Conservation (phyloP, 2,888 invertebrate species). For the Stenodema calcarata region DNA sequence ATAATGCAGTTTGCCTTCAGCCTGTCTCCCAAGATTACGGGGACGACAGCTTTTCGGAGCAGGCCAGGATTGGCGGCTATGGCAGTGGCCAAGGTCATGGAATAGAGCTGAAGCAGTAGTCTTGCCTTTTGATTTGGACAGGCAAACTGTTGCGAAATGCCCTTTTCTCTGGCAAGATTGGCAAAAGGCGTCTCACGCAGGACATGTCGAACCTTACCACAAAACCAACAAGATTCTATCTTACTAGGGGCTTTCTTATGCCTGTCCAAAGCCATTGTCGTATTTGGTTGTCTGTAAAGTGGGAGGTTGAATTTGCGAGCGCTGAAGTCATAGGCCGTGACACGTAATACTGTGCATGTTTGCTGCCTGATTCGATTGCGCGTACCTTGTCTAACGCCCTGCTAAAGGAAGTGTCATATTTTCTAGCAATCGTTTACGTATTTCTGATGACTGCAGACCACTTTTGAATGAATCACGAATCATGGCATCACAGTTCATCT, state of each 20-base stretch:
- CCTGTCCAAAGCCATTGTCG: too few relatives aligned
- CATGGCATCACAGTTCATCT: neutral
- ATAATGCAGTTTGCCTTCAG: too few relatives aligned
- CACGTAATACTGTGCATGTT: neutral
- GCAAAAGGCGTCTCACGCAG: neutral
- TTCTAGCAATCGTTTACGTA: neutral
- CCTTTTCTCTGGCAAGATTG: too few relatives aligned
- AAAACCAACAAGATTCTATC: neutral
- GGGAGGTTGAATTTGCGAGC: too few relatives aligned
- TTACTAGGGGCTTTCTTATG: too few relatives aligned
- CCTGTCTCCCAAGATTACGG: too few relatives aligned
- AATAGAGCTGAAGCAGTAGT: neutral
- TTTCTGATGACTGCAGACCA: neutral
- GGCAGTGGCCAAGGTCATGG: neutral
- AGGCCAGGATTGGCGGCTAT: neutral
- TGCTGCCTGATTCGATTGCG: too few relatives aligned
- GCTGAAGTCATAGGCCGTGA: too few relatives aligned
- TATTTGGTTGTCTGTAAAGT: too few relatives aligned
- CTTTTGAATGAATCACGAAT: neutral
- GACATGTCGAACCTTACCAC: neutral
- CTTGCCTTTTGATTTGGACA: too few relatives aligned
- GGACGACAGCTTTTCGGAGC: neutral
- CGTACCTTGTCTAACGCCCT: neutral
- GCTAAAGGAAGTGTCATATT: neutral
- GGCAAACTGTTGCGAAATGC: too few relatives aligned